Percentiles rank a stretch among this genome's conserved stretches.
phyloP scores from a whole-genome alignment of 30 jellyfish, hydroid and myxozoan genomes.

The Aurelia coerulea region DNA sequence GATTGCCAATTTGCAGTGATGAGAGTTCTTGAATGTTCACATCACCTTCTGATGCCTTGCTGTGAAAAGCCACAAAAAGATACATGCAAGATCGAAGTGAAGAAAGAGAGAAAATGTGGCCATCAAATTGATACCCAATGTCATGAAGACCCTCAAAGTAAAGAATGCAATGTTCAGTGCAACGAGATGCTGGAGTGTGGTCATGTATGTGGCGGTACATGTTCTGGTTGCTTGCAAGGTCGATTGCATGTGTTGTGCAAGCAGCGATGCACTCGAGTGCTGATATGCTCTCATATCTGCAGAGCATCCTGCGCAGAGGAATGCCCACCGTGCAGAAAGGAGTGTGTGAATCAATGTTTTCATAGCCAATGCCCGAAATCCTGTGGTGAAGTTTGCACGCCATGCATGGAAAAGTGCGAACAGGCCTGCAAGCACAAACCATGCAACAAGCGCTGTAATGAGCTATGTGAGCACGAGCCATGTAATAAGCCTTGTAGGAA shows the following conservation, averaged over 20 bases:
- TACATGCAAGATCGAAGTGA: slow-evolving; percentile 3
- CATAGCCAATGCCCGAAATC: slow-evolving; percentile 7
- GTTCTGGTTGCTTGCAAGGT: neutral
- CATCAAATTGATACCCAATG: neutral
- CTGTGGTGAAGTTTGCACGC: slow-evolving; percentile 18
- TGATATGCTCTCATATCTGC: slow-evolving; percentile 12
- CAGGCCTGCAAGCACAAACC: slow-evolving; percentile 3
- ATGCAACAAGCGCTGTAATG: neutral
- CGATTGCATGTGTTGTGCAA: neutral
- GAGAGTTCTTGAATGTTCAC: slow-evolving; percentile 7
- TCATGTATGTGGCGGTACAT: slow-evolving; percentile 7
- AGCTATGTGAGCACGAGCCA: slow-evolving; percentile 4
- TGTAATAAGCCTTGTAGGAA: slow-evolving; percentile 9
- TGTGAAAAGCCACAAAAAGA: neutral
- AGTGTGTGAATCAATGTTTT: slow-evolving; percentile 26
- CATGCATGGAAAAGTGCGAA: slow-evolving; percentile 11
- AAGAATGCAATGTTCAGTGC: neutral
- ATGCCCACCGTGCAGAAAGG: slow-evolving; percentile 48
- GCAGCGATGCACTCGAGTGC: neutral
- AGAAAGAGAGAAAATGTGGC: slow-evolving; percentile 4
- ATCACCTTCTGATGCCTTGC: neutral
- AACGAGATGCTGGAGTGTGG: neutral
- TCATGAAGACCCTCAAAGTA: neutral
- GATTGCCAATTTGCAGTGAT: neutral
- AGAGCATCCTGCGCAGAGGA: slow-evolving; percentile 19